Evolutionary conservation across 2,797 vertebrate genomes (phyloP).

Genomic region (Clarias fuscus): DNA sequence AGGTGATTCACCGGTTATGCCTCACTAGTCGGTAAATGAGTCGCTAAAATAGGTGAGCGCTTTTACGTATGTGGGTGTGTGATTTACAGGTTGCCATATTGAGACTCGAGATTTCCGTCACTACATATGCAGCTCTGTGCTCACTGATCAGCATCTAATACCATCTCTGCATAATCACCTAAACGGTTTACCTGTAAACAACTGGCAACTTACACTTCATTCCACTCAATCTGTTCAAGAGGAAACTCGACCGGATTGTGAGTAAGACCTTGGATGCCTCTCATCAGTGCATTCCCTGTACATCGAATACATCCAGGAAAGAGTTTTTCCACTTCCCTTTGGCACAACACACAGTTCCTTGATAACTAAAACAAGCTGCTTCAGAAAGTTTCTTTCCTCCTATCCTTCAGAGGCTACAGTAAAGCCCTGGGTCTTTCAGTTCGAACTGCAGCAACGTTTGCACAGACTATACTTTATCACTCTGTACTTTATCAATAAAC

Average conservation of each 20-base stretch:
- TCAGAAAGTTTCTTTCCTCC: background rate
- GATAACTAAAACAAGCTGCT: constrained; percentile 2
- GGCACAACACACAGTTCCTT: background rate
- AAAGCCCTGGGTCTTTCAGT: background rate
- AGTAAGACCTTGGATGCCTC: background rate
- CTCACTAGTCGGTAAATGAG: constrained; percentile 51
- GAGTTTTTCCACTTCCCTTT: background rate
- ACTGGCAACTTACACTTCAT: background rate
- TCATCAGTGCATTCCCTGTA: background rate
- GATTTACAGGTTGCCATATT: constrained; percentile 19
- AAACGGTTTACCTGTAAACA: constrained; percentile 12
- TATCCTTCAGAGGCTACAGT: background rate
- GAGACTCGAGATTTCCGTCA: constrained; percentile 29
- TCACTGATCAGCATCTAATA: background rate
- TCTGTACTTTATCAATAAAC: background rate
- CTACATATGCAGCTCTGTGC: constrained; percentile 27
- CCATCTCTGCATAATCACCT: background rate
- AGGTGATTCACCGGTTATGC: constrained; percentile 42
- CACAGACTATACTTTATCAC: background rate
- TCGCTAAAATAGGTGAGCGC: constrained; percentile 46
- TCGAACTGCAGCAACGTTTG: background rate
- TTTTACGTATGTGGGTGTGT: constrained; percentile 40
- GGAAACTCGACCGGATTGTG: background rate
- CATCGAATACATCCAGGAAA: background rate
- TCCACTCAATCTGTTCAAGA: background rate